phyloP scores from a whole-genome alignment of 2,888 invertebrate species.

The Dryococelus australis region DNA sequence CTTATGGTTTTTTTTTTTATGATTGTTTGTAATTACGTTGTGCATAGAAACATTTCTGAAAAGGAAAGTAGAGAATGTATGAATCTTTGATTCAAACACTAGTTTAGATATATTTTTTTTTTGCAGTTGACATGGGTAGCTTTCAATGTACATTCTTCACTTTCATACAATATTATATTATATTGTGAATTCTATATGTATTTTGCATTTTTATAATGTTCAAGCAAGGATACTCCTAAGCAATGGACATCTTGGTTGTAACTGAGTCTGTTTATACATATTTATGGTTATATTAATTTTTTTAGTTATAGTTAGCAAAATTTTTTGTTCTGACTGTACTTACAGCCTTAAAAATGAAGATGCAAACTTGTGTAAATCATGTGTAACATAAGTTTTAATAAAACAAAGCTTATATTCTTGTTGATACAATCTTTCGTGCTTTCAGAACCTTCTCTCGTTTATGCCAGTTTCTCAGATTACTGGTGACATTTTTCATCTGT shows the following conservation, averaged over 20 bases:
- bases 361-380: not conserved
- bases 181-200: not conserved
- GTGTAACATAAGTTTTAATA: slow-evolving; percentile 12
- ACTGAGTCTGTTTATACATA: not conserved
- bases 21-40: not conserved
- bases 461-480: too few species aligned
- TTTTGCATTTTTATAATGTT: not conserved
- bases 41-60: not conserved
- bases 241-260: not conserved
- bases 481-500: too few species aligned
- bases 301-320: not conserved
- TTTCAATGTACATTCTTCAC: not conserved
- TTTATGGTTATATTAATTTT: not conserved
- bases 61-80: not conserved
- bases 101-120: not conserved
- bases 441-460: not conserved
- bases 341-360: not conserved
- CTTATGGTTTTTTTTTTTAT: not conserved
- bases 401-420: slow-evolving; percentile 7
- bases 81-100: not conserved
- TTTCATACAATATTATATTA: not conserved
- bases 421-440: not conserved
- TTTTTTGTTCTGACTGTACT: not conserved
- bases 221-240: not conserved
- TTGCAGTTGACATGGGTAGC: not conserved